phyloP scores from a whole-genome alignment of 2,113 vertebrate species.

The Rhinolophus ferrumequinum region DNA sequence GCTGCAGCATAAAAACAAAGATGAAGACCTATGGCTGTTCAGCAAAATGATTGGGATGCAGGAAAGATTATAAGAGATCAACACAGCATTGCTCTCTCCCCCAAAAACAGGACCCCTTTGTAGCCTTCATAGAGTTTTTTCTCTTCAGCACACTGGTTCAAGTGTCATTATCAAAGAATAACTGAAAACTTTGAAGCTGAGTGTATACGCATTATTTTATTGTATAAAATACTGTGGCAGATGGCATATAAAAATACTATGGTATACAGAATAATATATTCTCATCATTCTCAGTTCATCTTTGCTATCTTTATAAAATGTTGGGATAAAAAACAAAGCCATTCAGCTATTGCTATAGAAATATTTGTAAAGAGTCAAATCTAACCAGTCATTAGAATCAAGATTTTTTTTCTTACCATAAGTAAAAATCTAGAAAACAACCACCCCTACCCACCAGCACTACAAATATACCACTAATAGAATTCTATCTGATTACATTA shows the following conservation, averaged over 20 bases:
- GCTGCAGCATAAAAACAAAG: neutral
- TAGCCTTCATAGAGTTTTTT: neutral
- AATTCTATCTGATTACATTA: neutral
- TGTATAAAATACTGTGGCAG: neutral
- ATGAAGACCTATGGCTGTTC: neutral
- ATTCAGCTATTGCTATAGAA: neutral
- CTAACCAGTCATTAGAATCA: neutral
- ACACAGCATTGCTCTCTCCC: neutral
- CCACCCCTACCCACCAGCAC: neutral
- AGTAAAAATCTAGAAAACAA: neutral
- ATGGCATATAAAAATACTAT: neutral
- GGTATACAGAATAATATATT: neutral
- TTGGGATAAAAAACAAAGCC: neutral
- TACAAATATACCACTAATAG: neutral
- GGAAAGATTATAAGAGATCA: neutral
- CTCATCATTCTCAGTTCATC: neutral
- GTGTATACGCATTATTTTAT: neutral
- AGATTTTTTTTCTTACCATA: neutral
- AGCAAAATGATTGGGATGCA: neutral
- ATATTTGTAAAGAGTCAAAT: neutral
- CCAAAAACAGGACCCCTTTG: neutral
- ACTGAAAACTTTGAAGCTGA: neutral
- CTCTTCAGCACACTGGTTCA: neutral
- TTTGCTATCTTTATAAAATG: neutral
- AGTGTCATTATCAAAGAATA: neutral